Percentiles rank a stretch among this genome's conserved stretches.
Conservation (phyloP, 64 coral and sea anemone genomes). For the Orbicella faveolata region DNA sequence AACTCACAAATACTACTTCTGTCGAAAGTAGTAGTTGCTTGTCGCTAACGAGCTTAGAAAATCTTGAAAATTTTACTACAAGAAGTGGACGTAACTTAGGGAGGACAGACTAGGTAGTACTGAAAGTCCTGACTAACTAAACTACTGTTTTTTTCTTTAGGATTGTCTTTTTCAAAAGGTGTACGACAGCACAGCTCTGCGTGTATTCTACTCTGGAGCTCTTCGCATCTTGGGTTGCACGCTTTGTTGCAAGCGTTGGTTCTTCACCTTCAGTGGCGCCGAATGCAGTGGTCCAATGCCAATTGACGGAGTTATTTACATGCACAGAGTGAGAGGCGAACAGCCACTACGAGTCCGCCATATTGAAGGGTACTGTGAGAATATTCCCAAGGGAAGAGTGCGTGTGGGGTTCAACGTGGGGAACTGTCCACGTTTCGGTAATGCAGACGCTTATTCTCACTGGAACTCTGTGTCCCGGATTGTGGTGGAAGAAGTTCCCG, state of each 20-base stretch:
- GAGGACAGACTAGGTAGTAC: no score
- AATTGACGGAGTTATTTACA: no score
- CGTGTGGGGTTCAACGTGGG: slow-evolving; percentile 57
- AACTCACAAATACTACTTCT: no score
- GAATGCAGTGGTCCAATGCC: neutral
- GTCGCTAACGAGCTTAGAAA: no score
- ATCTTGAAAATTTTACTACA: no score
- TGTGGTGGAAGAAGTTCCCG: slow-evolving; percentile 20
- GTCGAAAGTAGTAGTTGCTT: no score
- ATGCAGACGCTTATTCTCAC: slow-evolving; percentile 37
- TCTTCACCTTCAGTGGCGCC: slow-evolving; percentile 38
- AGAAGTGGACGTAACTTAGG: no score
- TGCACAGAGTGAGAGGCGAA: neutral
- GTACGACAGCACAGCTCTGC: neutral
- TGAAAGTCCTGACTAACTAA: no score
- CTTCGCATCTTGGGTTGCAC: neutral
- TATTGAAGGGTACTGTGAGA: slow-evolving; percentile 53
- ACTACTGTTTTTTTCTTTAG: no score
- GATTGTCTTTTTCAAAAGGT: slow-evolving; percentile 44
- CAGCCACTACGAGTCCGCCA: slow-evolving; percentile 27
- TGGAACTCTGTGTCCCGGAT: slow-evolving; percentile 20
- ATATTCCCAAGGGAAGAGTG: slow-evolving; percentile 19
- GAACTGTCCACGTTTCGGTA: slow-evolving; percentile 19
- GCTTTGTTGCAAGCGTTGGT: slow-evolving; percentile 44
- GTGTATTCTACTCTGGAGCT: slow-evolving; percentile 14